These are phyloP conservation scores for Zosterops hypoxanthus DNA, from an alignment of 2,113 vertebrate genomes.

Conservation along the genomic window DNA sequence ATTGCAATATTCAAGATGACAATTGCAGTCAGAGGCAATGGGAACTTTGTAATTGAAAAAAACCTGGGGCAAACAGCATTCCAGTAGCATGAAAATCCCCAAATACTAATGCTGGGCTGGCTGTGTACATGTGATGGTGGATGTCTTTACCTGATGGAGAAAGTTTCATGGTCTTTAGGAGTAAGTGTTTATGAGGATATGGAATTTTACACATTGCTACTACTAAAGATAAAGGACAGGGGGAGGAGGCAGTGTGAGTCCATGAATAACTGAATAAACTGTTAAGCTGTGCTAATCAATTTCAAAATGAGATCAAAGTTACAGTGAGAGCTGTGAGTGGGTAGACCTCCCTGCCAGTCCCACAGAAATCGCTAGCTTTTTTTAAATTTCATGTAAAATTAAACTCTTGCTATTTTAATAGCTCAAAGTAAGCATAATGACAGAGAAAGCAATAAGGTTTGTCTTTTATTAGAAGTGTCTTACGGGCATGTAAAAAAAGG, in stretches of 20 bases:
- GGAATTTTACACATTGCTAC: not conserved
- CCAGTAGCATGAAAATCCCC: not conserved
- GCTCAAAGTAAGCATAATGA: not conserved
- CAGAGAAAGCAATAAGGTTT: not conserved
- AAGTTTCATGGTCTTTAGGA: not conserved
- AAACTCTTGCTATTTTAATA: not conserved
- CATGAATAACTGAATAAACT: not conserved
- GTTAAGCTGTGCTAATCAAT: not conserved
- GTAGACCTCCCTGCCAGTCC: not conserved
- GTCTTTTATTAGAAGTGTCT: not conserved
- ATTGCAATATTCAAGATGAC: not conserved
- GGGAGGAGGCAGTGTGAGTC: not conserved
- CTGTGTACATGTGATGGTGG: not conserved
- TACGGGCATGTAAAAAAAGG: not conserved
- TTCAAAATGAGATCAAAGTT: not conserved
- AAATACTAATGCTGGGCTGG: fast-evolving
- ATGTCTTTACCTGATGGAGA: not conserved
- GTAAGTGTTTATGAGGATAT: not conserved
- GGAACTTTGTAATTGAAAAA: not conserved
- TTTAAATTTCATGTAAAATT: not conserved
- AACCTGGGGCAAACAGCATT: not conserved
- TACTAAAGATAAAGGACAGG: not conserved
- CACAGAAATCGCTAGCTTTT: not conserved
- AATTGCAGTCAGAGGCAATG: not conserved
- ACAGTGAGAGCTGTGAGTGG: not conserved